These are phyloP conservation scores for Seriola rivoliana DNA, from an alignment of 2,113 vertebrate genomes.

Conservation along the genomic window DNA sequence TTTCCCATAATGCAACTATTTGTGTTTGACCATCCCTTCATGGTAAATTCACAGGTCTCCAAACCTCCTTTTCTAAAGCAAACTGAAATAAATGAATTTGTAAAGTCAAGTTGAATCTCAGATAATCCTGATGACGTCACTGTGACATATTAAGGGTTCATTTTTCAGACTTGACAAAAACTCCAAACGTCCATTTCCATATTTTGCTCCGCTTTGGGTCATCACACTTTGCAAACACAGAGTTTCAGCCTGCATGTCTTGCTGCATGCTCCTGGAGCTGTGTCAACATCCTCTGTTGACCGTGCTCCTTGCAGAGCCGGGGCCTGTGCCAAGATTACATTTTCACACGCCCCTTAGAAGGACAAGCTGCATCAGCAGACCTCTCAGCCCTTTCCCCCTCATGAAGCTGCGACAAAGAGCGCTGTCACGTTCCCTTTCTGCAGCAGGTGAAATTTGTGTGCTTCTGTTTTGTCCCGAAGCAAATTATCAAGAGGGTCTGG, in stretches of 20 bases:
- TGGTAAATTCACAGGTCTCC: not conserved
- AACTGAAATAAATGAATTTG: too few species aligned
- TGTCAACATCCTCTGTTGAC: constrained; percentile 75
- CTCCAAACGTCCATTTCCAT: not conserved
- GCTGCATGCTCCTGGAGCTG: constrained; percentile 55
- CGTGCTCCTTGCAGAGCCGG: constrained; percentile 45
- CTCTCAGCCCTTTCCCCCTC: constrained; percentile 43
- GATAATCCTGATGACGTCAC: too few species aligned
- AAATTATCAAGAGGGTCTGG: not conserved
- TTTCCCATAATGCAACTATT: not conserved
- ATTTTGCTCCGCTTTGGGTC: not conserved
- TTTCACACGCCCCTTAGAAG: constrained; percentile 72
- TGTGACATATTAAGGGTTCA: too few species aligned
- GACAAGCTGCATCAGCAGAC: constrained; percentile 59
- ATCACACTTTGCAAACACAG: not conserved
- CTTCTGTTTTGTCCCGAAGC: not conserved
- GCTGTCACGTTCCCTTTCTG: constrained; percentile 49
- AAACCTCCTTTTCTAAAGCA: too few species aligned
- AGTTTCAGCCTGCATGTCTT: constrained; percentile 5
- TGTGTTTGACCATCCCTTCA: not conserved
- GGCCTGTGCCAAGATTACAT: constrained; percentile 66
- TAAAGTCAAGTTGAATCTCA: too few species aligned
- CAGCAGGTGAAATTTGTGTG: constrained; percentile 56
- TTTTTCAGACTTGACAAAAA: not conserved
- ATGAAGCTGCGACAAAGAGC: constrained; percentile 41